These are phyloP conservation scores for Porites lutea DNA, from an alignment of 64 coral and sea anemone species.

Conservation along the genomic window DNA sequence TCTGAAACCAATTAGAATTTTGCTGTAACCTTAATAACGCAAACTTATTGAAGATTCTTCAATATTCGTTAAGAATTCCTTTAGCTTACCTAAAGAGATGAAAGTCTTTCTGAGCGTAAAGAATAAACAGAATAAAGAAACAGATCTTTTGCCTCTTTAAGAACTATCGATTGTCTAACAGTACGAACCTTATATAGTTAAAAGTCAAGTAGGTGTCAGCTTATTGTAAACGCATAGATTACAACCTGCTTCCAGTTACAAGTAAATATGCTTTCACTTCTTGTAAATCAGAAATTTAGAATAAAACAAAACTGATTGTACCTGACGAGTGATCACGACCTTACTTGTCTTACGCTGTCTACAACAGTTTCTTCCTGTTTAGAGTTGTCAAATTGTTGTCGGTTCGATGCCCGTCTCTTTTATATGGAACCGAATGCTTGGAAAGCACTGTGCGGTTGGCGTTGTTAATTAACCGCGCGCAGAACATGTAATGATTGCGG, in stretches of 20 bases:
- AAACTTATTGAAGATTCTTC: no score
- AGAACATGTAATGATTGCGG: not conserved
- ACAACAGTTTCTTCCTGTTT: slow-evolving; percentile 9
- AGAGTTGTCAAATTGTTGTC: not conserved
- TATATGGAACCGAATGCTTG: not conserved
- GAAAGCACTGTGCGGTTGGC: not conserved
- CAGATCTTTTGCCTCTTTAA: not conserved
- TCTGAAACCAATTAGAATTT: no score
- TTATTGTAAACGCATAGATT: not conserved
- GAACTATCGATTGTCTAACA: not conserved
- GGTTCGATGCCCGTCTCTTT: not conserved
- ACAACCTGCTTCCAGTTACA: not conserved
- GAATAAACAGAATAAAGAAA: no score
- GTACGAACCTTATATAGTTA: not conserved
- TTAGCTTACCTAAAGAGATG: no score
- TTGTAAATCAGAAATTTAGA: not conserved
- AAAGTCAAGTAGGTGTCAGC: not conserved
- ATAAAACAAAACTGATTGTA: not conserved
- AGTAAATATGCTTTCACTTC: not conserved
- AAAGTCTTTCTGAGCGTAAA: no score
- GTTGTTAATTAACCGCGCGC: not conserved
- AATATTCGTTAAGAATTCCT: no score
- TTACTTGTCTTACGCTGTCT: not conserved
- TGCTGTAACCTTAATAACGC: no score
- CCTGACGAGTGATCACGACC: not conserved